Base-by-base conservation (phyloP, 2,888 invertebrate genomes). In the Rugalucina vietnamica region DNA sequence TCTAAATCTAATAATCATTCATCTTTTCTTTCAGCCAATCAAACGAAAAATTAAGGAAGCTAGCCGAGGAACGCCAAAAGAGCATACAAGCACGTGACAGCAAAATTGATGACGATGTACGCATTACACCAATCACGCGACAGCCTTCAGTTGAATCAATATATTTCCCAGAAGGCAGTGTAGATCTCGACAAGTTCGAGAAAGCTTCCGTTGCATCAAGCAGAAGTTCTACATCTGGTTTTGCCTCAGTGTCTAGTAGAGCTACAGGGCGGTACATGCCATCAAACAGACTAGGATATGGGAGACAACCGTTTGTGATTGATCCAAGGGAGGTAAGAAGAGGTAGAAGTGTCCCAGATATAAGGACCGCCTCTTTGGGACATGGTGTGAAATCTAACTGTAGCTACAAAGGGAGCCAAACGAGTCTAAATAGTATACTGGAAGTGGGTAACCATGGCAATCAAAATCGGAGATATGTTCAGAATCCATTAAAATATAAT, bases 41-140 rank as follows among this genome's bases (percentile, higher is more conserved):
- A 79, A 76, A 82, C 57, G 87, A 87, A 69, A 84, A 82, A 76
- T 81, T 84, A 57, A 36, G 81, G 79, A 82, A 79, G 60, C 82
- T 87, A 79, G 87, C 87, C 79, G 87, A 81, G 76, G 85, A 85
- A 65, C 87, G 87, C 43, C 84, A 84, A 72, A 73, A 81, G 74
- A 37, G 75, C 27, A 82, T 87, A 75, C 82, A 82, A 50, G 54
- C 77, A 32, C 72, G 76, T 36, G 79, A 82, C 27, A 76, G 83
- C 24, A 73, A 71, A 27, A 29, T 82, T 12, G 72, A 76, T 37
- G 85, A 85, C 14, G 85, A 82, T 49, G 69, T 73, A 32, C 77
- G 50, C 18, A 69, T 71, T 2, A 36, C 76, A 1, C 54, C 70
- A 36, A 12, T 81, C 10, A 34, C 32, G 37, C 79, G 77, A 0